These are phyloP conservation scores for Mimachlamys varia DNA, from an alignment of 2,888 invertebrate species.

Conservation along the genomic window DNA sequence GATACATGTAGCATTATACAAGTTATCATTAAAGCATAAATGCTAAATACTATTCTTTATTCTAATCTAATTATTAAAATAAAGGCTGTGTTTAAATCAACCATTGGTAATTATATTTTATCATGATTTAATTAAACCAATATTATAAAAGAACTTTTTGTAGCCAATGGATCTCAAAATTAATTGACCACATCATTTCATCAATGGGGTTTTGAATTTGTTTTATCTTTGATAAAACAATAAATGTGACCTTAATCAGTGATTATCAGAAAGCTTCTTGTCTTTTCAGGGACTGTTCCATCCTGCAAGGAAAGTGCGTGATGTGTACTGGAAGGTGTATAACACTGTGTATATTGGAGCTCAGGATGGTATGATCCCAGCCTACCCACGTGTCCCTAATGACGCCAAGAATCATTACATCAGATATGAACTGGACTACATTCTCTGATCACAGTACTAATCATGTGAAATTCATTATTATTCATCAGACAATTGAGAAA, in stretches of 20 bases:
- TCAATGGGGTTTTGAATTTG: too few relatives aligned
- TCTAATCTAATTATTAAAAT: too few relatives aligned
- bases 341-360: constrained; percentile 99
- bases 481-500: background rate
- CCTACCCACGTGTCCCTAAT: constrained; percentile 97
- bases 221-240: background rate
- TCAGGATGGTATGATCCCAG: constrained; percentile 98
- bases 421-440: constrained; percentile 80
- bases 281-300: constrained; percentile 95
- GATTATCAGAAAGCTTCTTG: background rate
- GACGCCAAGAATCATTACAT: constrained; percentile 86
- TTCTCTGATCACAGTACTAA: constrained; percentile 64
- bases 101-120: too few relatives aligned
- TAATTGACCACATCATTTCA: too few relatives aligned
- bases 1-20: too few relatives aligned
- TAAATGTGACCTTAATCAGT: background rate
- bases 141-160: too few relatives aligned
- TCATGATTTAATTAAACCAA: too few relatives aligned
- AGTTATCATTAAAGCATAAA: too few relatives aligned
- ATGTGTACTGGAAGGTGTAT: constrained; percentile 99
- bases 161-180: too few relatives aligned
- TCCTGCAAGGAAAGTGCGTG: constrained; percentile 98
- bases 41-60: too few relatives aligned
- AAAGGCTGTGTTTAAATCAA: too few relatives aligned
- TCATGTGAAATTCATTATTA: background rate